Evolutionary conservation across 2,797 vertebrate genomes (phyloP).

Genomic region (Lepidocolaptes lacrymiger): DNA sequence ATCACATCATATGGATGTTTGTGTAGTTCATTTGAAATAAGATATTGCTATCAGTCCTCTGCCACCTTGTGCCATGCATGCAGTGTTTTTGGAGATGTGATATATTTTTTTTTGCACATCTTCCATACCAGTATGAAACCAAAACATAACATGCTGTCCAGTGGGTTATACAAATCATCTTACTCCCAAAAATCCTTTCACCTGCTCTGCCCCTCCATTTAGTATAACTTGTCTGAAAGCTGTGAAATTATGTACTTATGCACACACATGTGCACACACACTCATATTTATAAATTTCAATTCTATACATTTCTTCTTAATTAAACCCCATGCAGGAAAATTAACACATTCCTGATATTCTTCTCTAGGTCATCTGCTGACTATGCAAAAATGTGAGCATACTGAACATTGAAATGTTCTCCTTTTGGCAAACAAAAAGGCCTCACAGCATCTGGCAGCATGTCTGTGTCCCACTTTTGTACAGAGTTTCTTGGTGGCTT

Average conservation of each 20-base stretch:
- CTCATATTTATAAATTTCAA: too few relatives aligned
- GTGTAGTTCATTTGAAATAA: not conserved
- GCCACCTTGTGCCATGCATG: not conserved
- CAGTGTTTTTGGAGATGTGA: not conserved
- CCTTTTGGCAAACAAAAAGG: not conserved
- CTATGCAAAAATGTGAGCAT: not conserved
- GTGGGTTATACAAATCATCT: not conserved
- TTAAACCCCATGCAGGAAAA: not conserved
- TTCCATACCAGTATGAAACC: not conserved
- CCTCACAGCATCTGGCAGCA: not conserved
- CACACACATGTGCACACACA: fast-evolving
- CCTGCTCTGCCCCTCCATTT: fast-evolving
- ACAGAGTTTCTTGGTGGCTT: not conserved
- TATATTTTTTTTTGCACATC: not conserved
- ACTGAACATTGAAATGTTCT: not conserved
- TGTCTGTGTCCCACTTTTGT: not conserved
- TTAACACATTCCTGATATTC: not conserved
- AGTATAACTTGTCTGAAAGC: not conserved
- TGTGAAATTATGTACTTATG: not conserved
- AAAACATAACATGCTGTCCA: not conserved
- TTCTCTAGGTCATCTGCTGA: not conserved
- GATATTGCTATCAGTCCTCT: not conserved
- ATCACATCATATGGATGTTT: not conserved
- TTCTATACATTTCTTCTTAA: not conserved
- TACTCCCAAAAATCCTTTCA: not conserved